A percentile compares a stretch with the other conserved stretches of the same genome.
phyloP scores from a whole-genome alignment of 2,888 invertebrate genomes.

The Leptopilina myrica region DNA sequence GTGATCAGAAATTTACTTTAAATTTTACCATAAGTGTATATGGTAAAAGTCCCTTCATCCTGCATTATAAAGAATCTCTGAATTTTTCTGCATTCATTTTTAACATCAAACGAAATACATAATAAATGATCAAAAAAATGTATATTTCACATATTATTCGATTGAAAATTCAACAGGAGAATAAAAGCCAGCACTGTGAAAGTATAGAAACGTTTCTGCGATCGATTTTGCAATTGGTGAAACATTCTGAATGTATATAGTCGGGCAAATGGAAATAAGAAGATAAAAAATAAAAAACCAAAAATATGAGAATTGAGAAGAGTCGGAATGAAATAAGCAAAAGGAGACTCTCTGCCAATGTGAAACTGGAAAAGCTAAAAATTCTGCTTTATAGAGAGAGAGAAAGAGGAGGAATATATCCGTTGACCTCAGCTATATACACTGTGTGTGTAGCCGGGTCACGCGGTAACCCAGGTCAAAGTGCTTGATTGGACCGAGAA shows the following conservation, averaged over 20 bases:
- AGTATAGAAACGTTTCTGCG: constrained; percentile 3
- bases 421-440: constrained; percentile 62
- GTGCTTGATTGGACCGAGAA: constrained; percentile 63
- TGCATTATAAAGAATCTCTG: too few relatives aligned
- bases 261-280: constrained; percentile 15
- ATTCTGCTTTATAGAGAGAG: constrained; percentile 9
- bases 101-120: too few relatives aligned
- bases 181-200: neutral
- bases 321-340: neutral
- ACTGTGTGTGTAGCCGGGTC: constrained; percentile 65
- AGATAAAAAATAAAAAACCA: neutral
- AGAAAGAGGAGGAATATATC: constrained; percentile 54
- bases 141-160: neutral
- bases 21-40: too few relatives aligned
- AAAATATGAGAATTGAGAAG: constrained; percentile 17
- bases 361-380: neutral
- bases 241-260: neutral
- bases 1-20: too few relatives aligned
- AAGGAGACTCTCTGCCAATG: neutral
- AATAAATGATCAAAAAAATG: too few relatives aligned
- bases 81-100: too few relatives aligned
- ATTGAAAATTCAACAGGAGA: constrained; percentile 1
- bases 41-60: too few relatives aligned
- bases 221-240: constrained; percentile 21
- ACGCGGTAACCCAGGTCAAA: constrained; percentile 68